Evolutionary conservation across 2,113 vertebrate genomes (phyloP), one percentile per base, ranked within the genome.

Genomic region (Gobius niger): DNA sequence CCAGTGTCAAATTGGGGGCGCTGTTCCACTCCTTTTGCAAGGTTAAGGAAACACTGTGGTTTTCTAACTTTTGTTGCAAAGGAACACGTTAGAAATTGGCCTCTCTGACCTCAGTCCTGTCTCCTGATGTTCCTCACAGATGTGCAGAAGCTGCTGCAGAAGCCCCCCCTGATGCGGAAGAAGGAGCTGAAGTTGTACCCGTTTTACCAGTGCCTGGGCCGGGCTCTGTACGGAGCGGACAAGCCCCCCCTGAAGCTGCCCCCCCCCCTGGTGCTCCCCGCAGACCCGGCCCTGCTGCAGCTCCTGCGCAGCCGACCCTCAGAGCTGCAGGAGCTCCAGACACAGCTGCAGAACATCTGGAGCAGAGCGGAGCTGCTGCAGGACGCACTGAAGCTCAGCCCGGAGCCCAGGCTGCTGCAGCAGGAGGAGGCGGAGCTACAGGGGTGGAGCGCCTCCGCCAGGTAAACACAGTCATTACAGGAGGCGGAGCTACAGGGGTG

Each of bases 211-310:
- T 92, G 91, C 0, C 74, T 98, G 89, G 92, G 89, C 68, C 77
- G 83, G 41, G 93, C 94, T n/a, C 85, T 97, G 0, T 97, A 96
- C 57, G 96, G 95, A 6, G 91, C 93, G 75, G 90, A 94, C 24
- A 91, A 90, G 51, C 95, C 93, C 1, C 47, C 81, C 34, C 66
- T 93, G 50, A 94, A 90, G 76, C 88, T 93, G 24, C 96, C 94
- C 7, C 87, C 92, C 56, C 75, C 91, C 6, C 40, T 94, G 44
- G 87, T 57, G 49, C 34, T 94, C 64, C 70, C 81, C 5, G 47
- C 95, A 63, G 90, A 93, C 53, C 61, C 0, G 0, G 70, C 83
- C 50, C 19, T 96, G 59, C 93, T 89, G 82, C 78, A n/a, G 19
- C 95, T 94, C 67, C 85, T 98, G 3, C 73, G 83, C 50, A 68